Conservation (phyloP, 2,888 invertebrate species). For the Acrocyrtus sp. region DNA sequence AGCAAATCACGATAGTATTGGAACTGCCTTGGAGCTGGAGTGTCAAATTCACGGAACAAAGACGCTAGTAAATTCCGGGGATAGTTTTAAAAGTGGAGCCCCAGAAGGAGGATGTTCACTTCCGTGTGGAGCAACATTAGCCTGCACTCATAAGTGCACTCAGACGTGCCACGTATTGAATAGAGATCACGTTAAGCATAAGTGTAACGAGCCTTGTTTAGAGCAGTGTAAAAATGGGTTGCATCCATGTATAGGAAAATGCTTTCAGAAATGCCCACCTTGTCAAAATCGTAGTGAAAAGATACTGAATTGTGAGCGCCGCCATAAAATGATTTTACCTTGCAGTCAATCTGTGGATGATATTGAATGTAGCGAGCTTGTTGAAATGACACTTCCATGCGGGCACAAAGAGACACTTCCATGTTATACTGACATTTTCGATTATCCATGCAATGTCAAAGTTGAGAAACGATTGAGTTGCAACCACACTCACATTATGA, state of each 20-base stretch:
- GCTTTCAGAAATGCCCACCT: conserved; percentile 37
- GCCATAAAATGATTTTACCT: neutral
- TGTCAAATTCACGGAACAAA: conserved; percentile 57
- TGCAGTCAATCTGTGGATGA: conserved; percentile 64
- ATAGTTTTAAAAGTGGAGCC: conserved; percentile 34
- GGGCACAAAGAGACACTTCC: conserved; percentile 68
- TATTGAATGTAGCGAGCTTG: conserved; percentile 67
- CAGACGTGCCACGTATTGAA: conserved; percentile 73
- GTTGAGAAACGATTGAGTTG: conserved; percentile 22
- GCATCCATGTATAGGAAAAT: conserved; percentile 27
- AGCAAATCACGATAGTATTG: conserved; percentile 44
- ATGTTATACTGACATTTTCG: conserved; percentile 66
- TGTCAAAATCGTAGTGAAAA: conserved; percentile 63
- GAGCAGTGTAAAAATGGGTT: conserved; percentile 8
- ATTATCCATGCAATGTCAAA: conserved; percentile 51
- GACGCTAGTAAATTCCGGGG: conserved; percentile 5
- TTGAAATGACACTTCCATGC: conserved; percentile 69
- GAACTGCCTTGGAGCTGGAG: conserved; percentile 51
- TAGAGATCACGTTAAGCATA: conserved; percentile 68
- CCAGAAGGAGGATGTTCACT: conserved; percentile 74
- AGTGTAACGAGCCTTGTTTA: conserved; percentile 69
- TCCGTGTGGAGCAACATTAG: conserved; percentile 69
- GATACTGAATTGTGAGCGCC: neutral
- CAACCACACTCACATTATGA: conserved; percentile 3
- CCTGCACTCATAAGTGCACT: conserved; percentile 75